phyloP scores from a whole-genome alignment of 2,888 invertebrate genomes.

The Schizaphis graminum region DNA sequence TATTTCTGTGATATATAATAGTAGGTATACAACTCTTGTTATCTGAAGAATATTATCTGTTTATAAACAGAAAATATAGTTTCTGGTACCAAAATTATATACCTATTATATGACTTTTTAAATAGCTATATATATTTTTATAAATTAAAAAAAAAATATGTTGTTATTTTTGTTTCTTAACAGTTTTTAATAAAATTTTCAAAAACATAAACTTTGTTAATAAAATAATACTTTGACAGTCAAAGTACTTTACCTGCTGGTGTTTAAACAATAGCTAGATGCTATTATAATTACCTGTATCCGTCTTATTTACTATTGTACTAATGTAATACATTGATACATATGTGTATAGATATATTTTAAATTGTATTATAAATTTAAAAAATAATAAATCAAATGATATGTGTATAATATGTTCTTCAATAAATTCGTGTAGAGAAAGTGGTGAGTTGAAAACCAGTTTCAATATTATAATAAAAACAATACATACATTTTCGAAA shows the following conservation, averaged over 20 bases:
- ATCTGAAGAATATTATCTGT: background rate
- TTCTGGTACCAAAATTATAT: background rate
- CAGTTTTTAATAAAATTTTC: background rate
- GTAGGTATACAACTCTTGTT: no score
- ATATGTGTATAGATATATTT: background rate
- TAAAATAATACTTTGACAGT: background rate
- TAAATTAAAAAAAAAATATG: background rate
- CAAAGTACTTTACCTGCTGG: background rate
- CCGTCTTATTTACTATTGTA: no score
- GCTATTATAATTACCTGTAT: background rate
- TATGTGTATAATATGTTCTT: background rate
- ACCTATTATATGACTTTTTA: background rate
- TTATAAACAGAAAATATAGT: background rate
- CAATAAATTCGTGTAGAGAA: background rate
- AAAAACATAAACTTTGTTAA: background rate
- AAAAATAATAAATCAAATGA: slow-evolving; percentile 15
- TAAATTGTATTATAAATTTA: background rate
- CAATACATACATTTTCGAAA: slow-evolving; percentile 5
- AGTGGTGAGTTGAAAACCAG: slow-evolving; percentile 17
- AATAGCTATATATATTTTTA: background rate
- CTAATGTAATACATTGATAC: no score
- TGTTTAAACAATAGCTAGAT: background rate
- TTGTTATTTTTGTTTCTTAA: background rate
- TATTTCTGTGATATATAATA: background rate
- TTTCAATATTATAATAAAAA: slow-evolving; percentile 48